Evolutionary conservation across 2,888 invertebrate genomes (phyloP).

Genomic region (Heteromyza rotundicornis): DNA sequence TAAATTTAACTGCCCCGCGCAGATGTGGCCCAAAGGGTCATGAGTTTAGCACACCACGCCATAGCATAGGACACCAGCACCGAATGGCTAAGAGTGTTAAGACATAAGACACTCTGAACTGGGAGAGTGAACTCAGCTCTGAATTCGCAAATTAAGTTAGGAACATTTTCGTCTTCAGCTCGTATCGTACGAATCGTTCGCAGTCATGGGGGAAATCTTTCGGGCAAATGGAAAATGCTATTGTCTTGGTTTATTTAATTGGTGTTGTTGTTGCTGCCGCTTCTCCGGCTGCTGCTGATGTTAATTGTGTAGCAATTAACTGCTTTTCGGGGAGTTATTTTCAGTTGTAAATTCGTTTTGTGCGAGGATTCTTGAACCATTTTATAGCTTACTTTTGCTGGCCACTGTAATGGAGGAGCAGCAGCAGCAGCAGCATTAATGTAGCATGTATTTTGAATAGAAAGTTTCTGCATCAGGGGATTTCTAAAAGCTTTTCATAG

Average conservation of each 20-base stretch:
- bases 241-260: not conserved
- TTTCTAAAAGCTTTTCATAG: too few relatives aligned
- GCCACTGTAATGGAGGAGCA: too few relatives aligned
- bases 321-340: not conserved
- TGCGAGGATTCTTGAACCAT: not conserved
- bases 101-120: too few relatives aligned
- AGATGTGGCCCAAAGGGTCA: slow-evolving; percentile 18
- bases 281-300: not conserved
- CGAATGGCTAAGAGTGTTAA: slow-evolving; percentile 14
- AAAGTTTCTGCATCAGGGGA: too few relatives aligned
- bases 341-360: not conserved
- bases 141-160: slow-evolving; percentile 17
- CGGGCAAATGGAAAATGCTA: not conserved
- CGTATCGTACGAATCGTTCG: not conserved
- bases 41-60: not conserved
- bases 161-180: not conserved
- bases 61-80: not conserved
- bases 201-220: too few relatives aligned
- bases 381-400: slow-evolving; percentile 1
- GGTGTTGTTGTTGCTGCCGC: too few relatives aligned
- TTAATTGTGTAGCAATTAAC: not conserved
- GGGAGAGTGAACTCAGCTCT: too few relatives aligned
- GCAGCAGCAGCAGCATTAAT: too few relatives aligned
- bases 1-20: slow-evolving; percentile 14
- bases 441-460: too few relatives aligned